These are phyloP conservation scores for Lacerta bilineata DNA, from an alignment of 2,797 vertebrate genomes.

Conservation along the genomic window DNA sequence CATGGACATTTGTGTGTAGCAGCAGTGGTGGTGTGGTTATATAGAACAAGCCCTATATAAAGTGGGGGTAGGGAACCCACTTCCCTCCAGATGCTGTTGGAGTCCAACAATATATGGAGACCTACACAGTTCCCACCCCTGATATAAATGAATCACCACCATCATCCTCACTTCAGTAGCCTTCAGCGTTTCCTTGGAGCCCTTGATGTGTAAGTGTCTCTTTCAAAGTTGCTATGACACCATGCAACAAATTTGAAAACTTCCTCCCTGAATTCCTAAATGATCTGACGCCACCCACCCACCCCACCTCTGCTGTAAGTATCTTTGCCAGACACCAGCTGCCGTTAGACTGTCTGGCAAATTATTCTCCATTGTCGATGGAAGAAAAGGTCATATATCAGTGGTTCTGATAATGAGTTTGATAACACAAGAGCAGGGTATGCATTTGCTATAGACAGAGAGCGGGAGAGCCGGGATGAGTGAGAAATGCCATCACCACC, in stretches of 20 bases:
- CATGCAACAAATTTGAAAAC: not conserved
- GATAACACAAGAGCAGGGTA: constrained; percentile 10
- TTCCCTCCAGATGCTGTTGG: too few species aligned
- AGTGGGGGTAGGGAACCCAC: too few species aligned
- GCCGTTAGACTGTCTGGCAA: constrained; percentile 23
- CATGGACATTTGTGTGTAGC: too few species aligned
- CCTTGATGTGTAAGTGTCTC: not conserved
- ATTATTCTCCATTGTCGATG: constrained; percentile 18
- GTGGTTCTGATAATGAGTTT: constrained; percentile 32
- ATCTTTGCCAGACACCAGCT: constrained; percentile 10
- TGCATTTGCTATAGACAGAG: constrained; percentile 14
- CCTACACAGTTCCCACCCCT: not conserved
- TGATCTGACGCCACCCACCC: not conserved
- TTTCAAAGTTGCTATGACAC: constrained; percentile 5
- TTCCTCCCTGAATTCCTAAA: constrained; percentile 10
- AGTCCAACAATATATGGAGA: too few species aligned
- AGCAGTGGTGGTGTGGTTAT: too few species aligned
- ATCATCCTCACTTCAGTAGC: not conserved
- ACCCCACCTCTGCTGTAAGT: not conserved
- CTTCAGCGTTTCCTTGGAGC: not conserved
- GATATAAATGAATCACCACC: not conserved
- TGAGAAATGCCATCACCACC: constrained; percentile 19
- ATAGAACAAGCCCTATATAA: too few species aligned
- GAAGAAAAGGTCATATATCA: constrained; percentile 38
- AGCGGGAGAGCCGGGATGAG: not conserved